Conservation (phyloP, 2,113 vertebrate genomes). For the Lethenteron reissneri region DNA sequence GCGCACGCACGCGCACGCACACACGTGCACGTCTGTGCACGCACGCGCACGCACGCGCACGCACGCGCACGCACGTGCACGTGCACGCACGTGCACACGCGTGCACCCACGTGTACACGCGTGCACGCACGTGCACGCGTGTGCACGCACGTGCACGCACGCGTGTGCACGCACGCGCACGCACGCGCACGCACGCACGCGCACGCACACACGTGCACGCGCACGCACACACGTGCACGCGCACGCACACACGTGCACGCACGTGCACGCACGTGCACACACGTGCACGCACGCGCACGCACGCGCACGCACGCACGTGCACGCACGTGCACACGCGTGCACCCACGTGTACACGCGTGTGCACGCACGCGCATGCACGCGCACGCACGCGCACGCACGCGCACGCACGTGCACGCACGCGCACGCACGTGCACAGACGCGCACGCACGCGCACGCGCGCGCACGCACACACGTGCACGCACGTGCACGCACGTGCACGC, state of each 20-base stretch:
- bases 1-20: slow-evolving; percentile 1
- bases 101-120: not conserved
- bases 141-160: not conserved
- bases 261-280: not conserved
- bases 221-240: not conserved
- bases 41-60: not conserved
- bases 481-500: not conserved
- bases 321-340: not conserved
- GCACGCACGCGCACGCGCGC: not conserved
- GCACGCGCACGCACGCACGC: not conserved
- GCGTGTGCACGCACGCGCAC: not conserved
- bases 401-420: slow-evolving; percentile 1
- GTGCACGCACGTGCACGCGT: not conserved
- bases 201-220: not conserved
- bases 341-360: not conserved
- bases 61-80: not conserved
- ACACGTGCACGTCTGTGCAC: not conserved
- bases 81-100: not conserved
- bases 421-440: not conserved
- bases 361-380: slow-evolving; percentile 1
- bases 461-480: not conserved
- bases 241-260: not conserved
- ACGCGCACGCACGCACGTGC: not conserved
- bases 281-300: not conserved
- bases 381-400: slow-evolving; percentile 3